Evolutionary conservation across 2,113 vertebrate species (phyloP).

Genomic region (Halcyon malimbica): DNA sequence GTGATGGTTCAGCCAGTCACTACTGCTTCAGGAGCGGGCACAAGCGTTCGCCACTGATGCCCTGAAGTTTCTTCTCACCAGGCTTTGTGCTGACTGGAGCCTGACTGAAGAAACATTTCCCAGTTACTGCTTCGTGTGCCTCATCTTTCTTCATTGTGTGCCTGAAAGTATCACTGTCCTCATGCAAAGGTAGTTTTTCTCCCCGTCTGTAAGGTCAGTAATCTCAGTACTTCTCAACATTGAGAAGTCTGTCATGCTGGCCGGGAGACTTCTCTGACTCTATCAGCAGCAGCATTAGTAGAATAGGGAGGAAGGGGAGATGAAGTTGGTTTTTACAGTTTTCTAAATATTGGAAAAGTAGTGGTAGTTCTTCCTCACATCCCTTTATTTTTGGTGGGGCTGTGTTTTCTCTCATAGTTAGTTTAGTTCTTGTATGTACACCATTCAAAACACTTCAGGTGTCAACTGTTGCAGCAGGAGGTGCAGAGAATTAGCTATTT

Average conservation of each 20-base stretch:
- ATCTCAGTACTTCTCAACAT: accelerated
- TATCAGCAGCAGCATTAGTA: background rate
- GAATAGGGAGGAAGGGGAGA: background rate
- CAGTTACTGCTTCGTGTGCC: background rate
- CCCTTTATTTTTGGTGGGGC: background rate
- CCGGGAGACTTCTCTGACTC: background rate
- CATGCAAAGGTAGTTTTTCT: background rate
- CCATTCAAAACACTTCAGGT: background rate
- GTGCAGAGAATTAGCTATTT: background rate
- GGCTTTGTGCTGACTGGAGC: background rate
- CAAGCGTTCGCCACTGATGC: background rate
- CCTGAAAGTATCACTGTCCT: background rate
- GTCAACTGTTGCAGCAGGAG: background rate
- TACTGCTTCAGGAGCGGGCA: background rate
- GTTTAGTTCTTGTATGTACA: background rate
- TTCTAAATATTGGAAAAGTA: background rate
- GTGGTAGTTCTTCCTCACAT: background rate
- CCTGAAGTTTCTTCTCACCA: background rate
- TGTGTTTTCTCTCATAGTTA: background rate
- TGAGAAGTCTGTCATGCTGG: background rate
- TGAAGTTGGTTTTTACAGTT: background rate
- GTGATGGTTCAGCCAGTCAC: background rate
- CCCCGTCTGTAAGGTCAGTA: background rate
- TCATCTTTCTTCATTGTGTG: accelerated
- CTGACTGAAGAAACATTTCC: background rate